Percentiles rank a stretch among this genome's conserved stretches.
phyloP scores from a whole-genome alignment of 2,113 vertebrate genomes.

The Tringa solitaria region DNA sequence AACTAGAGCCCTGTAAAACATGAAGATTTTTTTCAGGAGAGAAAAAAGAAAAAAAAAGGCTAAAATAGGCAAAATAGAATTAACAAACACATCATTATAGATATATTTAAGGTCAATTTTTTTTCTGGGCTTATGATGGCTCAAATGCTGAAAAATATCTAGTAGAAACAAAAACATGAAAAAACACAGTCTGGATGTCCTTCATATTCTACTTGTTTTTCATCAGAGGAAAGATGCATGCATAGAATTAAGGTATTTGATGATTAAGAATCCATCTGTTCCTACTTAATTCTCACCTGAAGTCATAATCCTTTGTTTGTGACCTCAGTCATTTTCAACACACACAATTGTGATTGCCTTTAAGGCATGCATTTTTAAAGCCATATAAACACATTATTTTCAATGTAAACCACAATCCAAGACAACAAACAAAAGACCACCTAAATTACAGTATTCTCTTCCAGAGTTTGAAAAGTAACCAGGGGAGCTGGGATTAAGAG shows the following conservation, averaged over 20 bases:
- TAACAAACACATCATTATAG: not conserved
- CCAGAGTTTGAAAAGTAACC: not conserved
- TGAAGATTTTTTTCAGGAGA: not conserved
- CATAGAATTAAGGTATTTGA: conserved; percentile 49
- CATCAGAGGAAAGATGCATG: not conserved
- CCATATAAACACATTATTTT: not conserved
- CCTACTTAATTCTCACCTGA: conserved; percentile 56
- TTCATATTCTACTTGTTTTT: conserved; percentile 29
- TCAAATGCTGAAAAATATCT: not conserved
- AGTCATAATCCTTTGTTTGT: conserved; percentile 47
- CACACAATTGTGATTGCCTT: not conserved
- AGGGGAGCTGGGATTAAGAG: not conserved
- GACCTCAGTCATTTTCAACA: conserved; percentile 37
- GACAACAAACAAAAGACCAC: not conserved
- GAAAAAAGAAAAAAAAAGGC: not conserved
- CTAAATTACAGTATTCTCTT: not conserved
- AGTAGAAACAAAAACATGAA: not conserved
- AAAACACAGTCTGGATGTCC: not conserved
- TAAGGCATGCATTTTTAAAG: conserved; percentile 31
- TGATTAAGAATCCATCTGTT: conserved; percentile 66
- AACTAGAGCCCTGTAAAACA: not conserved
- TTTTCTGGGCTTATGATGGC: not conserved
- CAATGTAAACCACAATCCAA: not conserved
- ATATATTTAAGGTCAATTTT: not conserved
- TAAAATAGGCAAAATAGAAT: not conserved